Base-by-base conservation (phyloP, 2,888 invertebrate species). In the Hydriomena furcata region DNA sequence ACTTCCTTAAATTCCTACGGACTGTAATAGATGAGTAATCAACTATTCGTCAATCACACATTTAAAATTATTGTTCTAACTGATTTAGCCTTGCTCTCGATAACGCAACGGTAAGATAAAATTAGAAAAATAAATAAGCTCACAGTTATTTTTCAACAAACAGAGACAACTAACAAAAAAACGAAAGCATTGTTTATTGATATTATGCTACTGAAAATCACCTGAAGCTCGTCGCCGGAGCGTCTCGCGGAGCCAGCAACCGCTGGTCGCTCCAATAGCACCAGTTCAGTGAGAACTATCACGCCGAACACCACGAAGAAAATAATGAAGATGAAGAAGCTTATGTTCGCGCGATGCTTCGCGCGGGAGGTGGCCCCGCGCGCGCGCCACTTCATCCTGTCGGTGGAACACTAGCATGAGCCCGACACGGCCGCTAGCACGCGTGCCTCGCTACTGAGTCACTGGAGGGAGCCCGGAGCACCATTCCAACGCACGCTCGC, bases 261-360 rank as follows among this genome's bases (percentile, higher is more conserved):
- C 91, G 91, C 91, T 55, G 88, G 88, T 37, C 88, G 82, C 61
- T 91, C 90, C 66, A 87, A 85, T 55, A 82, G 83, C 73, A 96
- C 92, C 68, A 97, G 94, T 87, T 97, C 97, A 56, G 97, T 96
- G 63, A 97, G 92, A 55, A 97, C 94, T 71, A 97, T 97, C 68
- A 96, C 92, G 35, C 96, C 96, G 78, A 97, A 97, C 51, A 97
- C 94, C 30, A 95, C 95, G 82, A 97, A 96, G 84, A 97, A 97
- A 91, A 96, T 96, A 65, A 97, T 93, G 59, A 97, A 96, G 79
- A 97, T 95, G 85, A 97, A 94, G 88, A 97, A 97, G 73, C 96
- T 96, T 93, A 96, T 94, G 80, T 95, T 95, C 64, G 96, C 96
- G 65, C 96, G 93, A 81, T 96, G 96, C 71, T 94, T 93, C 81